Percentiles rank a stretch among this genome's conserved stretches.
Evolutionary conservation across 2,888 invertebrate species (phyloP).

Genomic region (Amiota communis): DNA sequence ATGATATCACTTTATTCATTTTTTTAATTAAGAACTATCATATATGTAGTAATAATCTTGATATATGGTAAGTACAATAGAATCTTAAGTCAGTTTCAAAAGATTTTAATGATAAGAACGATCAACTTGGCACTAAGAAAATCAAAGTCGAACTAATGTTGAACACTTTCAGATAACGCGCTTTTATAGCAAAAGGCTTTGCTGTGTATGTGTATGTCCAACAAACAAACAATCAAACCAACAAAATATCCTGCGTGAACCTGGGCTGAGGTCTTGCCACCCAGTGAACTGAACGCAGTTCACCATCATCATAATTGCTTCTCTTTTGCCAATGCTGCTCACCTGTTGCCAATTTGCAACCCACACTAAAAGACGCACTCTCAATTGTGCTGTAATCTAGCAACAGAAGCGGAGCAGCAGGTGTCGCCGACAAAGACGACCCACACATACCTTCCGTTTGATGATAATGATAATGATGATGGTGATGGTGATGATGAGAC

Average conservation of each 20-base stretch:
- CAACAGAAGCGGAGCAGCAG: neutral
- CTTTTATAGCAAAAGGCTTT: constrained; percentile 16
- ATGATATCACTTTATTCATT: neutral
- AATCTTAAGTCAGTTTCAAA: no score
- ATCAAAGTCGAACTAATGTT: constrained; percentile 11
- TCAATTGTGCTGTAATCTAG: no score
- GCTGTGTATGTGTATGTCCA: neutral
- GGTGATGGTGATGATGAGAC: neutral
- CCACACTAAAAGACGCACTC: no score
- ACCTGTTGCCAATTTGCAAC: no score
- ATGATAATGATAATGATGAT: no score
- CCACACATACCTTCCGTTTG: neutral
- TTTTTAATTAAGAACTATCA: neutral
- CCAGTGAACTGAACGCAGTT: no score
- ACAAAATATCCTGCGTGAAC: neutral
- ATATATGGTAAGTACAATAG: neutral
- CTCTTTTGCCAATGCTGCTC: no score
- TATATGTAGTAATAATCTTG: no score
- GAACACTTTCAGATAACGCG: neutral
- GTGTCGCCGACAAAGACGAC: neutral
- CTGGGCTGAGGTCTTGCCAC: no score
- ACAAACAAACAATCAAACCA: neutral
- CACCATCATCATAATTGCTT: no score
- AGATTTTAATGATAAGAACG: neutral
- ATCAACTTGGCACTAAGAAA: neutral